Evolutionary conservation across 2,888 invertebrate genomes (phyloP).

Genomic region (Itoplectis maculator): DNA sequence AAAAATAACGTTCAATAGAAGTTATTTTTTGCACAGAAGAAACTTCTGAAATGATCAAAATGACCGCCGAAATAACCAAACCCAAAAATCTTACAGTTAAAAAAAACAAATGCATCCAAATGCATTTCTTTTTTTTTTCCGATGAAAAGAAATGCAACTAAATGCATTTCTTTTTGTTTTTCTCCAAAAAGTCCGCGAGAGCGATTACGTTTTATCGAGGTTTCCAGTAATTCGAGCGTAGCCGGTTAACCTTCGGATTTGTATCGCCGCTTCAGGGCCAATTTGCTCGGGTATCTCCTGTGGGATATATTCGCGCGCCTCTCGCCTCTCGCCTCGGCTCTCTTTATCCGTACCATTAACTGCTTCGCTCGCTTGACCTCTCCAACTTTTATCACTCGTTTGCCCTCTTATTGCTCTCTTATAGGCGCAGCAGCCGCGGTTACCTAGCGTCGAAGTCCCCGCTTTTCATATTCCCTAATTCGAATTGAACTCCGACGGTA

Average conservation of each 20-base stretch:
- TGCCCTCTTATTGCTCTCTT: neutral
- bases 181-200: too few relatives aligned
- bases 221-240: conserved; percentile 70
- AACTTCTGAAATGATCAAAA: too few relatives aligned
- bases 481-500: too few relatives aligned
- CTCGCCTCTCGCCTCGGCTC: conserved; percentile 58
- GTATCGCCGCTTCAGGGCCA: conserved; percentile 71
- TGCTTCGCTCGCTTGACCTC: conserved; percentile 67
- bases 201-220: conserved; percentile 65
- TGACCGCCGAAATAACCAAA: too few relatives aligned
- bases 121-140: too few relatives aligned
- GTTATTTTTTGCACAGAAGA: too few relatives aligned
- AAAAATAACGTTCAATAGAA: too few relatives aligned
- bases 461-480: conserved; percentile 10
- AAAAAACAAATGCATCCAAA: too few relatives aligned
- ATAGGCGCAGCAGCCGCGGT: conserved; percentile 30
- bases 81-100: too few relatives aligned
- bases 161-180: too few relatives aligned
- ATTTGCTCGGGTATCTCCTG: conserved; percentile 49
- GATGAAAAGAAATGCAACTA: too few relatives aligned
- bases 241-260: conserved; percentile 72
- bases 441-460: neutral
- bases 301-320: conserved; percentile 14
- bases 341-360: conserved; percentile 69
- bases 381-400: conserved; percentile 51